phyloP scores from a whole-genome alignment of 2,888 invertebrate genomes.

The Caenorhabditis sp. region DNA sequence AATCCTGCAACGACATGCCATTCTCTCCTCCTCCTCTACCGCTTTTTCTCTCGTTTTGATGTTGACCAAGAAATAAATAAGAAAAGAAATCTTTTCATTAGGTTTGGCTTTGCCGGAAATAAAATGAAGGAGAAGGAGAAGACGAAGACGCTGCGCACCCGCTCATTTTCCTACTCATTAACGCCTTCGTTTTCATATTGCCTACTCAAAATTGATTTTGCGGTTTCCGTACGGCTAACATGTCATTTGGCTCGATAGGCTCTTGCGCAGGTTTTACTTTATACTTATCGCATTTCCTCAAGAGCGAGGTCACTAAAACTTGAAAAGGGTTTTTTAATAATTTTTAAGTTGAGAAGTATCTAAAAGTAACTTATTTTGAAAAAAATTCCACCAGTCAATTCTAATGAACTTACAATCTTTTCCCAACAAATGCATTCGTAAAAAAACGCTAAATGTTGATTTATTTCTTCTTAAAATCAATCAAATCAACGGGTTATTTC shows the following conservation, averaged over 20 bases:
- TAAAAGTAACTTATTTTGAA: too few relatives aligned
- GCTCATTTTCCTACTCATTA: conserved; percentile 59
- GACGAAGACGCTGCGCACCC: conserved; percentile 15
- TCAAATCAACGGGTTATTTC: too few relatives aligned
- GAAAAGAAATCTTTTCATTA: conserved; percentile 62
- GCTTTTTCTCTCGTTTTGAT: conserved; percentile 39
- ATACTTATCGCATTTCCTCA: background rate
- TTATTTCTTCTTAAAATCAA: too few relatives aligned
- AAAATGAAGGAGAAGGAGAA: conserved; percentile 14
- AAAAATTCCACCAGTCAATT: too few relatives aligned
- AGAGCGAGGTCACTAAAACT: too few relatives aligned
- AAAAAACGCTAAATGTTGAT: too few relatives aligned
- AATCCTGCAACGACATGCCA: too few relatives aligned
- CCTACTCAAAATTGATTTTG: conserved; percentile 29
- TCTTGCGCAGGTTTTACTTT: background rate
- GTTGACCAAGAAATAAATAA: conserved; percentile 41
- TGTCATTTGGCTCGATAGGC: conserved; percentile 18
- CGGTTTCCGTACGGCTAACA: background rate
- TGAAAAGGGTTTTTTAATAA: too few relatives aligned
- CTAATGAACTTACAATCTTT: too few relatives aligned
- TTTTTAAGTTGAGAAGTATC: too few relatives aligned
- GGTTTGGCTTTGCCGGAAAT: conserved; percentile 59
- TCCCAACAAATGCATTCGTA: too few relatives aligned
- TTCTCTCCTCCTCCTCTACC: conserved; percentile 33
- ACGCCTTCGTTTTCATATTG: conserved; percentile 37